Conservation (phyloP, 2,797 vertebrate species). For the Falco naumanni region DNA sequence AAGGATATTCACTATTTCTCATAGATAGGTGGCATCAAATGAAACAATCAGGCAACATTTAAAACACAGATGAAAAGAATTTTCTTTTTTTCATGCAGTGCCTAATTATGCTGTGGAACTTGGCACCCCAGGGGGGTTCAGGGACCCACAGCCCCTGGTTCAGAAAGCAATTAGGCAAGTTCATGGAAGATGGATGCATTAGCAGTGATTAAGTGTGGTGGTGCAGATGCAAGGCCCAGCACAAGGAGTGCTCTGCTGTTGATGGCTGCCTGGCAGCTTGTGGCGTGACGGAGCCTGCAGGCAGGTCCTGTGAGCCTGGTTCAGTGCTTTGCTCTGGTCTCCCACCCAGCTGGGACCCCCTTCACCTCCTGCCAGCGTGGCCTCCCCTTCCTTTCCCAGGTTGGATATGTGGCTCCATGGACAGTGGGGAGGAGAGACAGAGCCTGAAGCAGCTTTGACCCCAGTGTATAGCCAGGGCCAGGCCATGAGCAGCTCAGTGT, state of each 20-base stretch:
- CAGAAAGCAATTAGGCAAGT: not conserved
- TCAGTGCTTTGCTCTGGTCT: not conserved
- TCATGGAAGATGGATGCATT: not conserved
- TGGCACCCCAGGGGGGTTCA: fast-evolving
- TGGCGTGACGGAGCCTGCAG: not conserved
- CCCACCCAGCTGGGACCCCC: too few relatives aligned
- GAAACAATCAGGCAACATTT: not conserved
- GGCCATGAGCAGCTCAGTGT: not conserved
- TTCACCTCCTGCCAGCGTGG: not conserved
- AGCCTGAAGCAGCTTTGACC: not conserved
- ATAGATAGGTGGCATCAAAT: not conserved
- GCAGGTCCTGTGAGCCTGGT: not conserved
- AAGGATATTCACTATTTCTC: not conserved
- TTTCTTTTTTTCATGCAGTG: not conserved
- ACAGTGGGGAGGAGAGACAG: not conserved
- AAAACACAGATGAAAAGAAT: not conserved
- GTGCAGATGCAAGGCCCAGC: not conserved
- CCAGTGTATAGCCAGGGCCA: fast-evolving
- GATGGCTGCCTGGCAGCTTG: not conserved
- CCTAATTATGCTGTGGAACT: not conserved
- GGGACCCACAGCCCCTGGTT: not conserved
- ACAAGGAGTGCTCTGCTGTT: not conserved
- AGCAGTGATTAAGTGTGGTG: not conserved
- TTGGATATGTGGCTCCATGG: fast-evolving
- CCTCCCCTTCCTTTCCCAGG: not conserved